A percentile compares a stretch with the other conserved stretches of the same genome.
phyloP scores from a whole-genome alignment of 2,113 vertebrate genomes.

The Heterotis niloticus region DNA sequence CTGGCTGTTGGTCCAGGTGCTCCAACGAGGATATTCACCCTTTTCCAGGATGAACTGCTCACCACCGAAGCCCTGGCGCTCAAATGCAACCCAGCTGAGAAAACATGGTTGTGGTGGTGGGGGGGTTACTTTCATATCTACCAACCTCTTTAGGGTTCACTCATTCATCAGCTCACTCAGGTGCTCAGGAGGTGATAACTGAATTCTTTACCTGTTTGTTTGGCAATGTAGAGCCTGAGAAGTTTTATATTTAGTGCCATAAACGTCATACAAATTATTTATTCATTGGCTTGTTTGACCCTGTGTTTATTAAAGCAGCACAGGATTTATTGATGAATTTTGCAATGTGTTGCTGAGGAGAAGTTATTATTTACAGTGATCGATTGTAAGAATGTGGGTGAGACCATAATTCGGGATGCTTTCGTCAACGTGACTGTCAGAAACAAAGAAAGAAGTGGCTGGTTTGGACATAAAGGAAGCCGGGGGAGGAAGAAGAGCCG shows the following conservation, averaged over 20 bases:
- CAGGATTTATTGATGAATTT: neutral
- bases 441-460: neutral
- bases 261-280: neutral
- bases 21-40: slow-evolving; percentile 86
- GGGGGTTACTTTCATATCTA: neutral
- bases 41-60: slow-evolving; percentile 90
- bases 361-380: neutral
- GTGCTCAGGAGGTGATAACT: neutral
- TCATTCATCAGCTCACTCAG: neutral
- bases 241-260: neutral
- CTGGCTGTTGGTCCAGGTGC: slow-evolving; percentile 87
- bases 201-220: neutral
- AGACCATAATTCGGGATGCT: neutral
- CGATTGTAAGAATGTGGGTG: neutral
- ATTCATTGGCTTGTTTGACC: neutral
- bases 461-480: neutral
- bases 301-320: too few species aligned
- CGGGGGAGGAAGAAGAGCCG: neutral
- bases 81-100: slow-evolving; percentile 82
- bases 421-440: neutral
- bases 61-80: slow-evolving; percentile 69
- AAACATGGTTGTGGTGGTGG: too few species aligned
- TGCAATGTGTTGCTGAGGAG: neutral
- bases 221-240: neutral
- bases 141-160: too few species aligned